Evolutionary conservation across 2,888 invertebrate genomes (phyloP), one percentile per base, ranked within the genome.

Genomic region (Altica lythri): DNA sequence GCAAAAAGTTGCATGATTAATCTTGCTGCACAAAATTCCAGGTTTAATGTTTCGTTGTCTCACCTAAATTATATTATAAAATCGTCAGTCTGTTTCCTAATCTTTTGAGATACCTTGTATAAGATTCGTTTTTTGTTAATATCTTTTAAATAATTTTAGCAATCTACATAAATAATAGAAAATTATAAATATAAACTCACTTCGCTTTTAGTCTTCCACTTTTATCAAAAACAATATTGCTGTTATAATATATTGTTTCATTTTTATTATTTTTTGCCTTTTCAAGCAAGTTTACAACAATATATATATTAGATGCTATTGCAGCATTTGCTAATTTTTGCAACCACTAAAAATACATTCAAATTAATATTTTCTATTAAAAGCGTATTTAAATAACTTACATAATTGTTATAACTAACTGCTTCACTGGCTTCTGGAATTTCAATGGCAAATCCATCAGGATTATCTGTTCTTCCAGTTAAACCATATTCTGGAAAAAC

Each of bases 401-500:
- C 60, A 17, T 59, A 50, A 34, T 50, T 29, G 1, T 18, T 5
- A 25, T 51, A 60, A 13, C 22, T 32, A 1, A 52, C 47, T 35
- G 29, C 46, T 17, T 42, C 48, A 12, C 50, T 52, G 13, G 52
- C 40, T 19, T 46, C 27, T 1, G 62, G 62, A 13, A 68, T 40
- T 30, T 56, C 50, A n/a, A 69, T 44, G 2, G 64, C 60, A 49
- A 57, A 68, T 1, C 58, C 52, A 12, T 48, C 49, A 2, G 63
- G 55, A 50, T 65, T 56, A 4, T 51, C 38, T 6, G 53, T 45
- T 4, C 63, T 22, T 35, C 61, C 64, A 4, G 68, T 69, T 40
- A 69, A 40, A 14, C 68, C 67, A 49, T 69, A 67, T 37, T 69
- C 69, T 2, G 69, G 69, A 53, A 68, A 69, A 16, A 69, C 66